These are phyloP conservation scores for Fulica atra DNA, from an alignment of 2,113 vertebrate species.

Conservation along the genomic window DNA sequence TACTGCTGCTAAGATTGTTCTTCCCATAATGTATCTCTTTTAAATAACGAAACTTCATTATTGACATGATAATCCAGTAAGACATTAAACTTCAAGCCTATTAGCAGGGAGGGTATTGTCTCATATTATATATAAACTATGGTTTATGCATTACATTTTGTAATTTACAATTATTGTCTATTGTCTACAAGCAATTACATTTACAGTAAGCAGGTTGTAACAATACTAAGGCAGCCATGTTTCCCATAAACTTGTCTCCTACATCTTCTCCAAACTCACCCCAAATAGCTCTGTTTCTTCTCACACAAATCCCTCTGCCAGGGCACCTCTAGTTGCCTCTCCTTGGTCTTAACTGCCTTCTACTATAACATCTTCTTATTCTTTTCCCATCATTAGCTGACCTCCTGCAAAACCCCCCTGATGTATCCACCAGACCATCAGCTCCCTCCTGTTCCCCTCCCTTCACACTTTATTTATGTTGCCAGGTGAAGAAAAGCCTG, in stretches of 20 bases:
- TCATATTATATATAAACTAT: neutral
- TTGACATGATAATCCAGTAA: slow-evolving; percentile 48
- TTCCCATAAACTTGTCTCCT: neutral
- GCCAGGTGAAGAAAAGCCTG: neutral
- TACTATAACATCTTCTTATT: neutral
- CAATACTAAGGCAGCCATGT: neutral
- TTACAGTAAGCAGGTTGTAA: slow-evolving; percentile 40
- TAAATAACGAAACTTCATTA: slow-evolving; percentile 30
- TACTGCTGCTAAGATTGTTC: slow-evolving; percentile 23
- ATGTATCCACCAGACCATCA: neutral
- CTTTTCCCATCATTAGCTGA: neutral
- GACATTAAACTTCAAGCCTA: slow-evolving; percentile 49
- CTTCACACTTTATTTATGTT: neutral
- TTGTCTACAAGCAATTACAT: slow-evolving; percentile 51
- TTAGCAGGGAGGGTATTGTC: slow-evolving; percentile 34
- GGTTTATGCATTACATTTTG: neutral
- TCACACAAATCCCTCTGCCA: neutral
- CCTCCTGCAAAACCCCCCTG: neutral
- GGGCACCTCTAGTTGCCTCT: neutral
- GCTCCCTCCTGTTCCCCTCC: neutral
- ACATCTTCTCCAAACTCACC: neutral
- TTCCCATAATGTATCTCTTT: slow-evolving; percentile 36
- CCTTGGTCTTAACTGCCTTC: neutral
- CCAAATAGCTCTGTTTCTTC: neutral
- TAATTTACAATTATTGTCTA: slow-evolving; percentile 51